Conservation (phyloP, 1,140 invertebrate species). For the Platorchestia sp. region DNA sequence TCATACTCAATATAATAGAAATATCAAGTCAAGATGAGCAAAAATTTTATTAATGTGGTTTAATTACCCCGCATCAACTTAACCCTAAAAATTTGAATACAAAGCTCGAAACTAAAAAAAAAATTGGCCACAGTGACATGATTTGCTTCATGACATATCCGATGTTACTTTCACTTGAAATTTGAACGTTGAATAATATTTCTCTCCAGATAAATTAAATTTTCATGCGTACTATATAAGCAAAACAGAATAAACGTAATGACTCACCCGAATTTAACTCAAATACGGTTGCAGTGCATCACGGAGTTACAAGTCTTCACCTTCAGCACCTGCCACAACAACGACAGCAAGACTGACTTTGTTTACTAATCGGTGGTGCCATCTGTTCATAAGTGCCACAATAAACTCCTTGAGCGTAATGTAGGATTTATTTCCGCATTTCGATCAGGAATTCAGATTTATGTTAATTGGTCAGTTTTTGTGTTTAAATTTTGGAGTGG, state of each 20-base stretch:
- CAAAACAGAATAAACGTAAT: not conserved
- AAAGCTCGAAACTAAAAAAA: too few species aligned
- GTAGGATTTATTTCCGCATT: not conserved
- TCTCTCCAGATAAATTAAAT: not conserved
- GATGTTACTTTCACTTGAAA: not conserved
- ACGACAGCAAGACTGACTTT: slow-evolving; percentile 39
- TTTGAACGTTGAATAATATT: not conserved
- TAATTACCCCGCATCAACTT: too few species aligned
- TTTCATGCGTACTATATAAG: not conserved
- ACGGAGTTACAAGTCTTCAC: not conserved
- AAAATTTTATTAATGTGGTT: too few species aligned
- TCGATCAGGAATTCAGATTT: not conserved
- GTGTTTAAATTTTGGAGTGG: too few species aligned
- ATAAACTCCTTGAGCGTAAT: not conserved
- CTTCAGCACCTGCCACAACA: slow-evolving; percentile 7
- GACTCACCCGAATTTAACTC: not conserved
- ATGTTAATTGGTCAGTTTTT: too few species aligned
- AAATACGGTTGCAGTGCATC: not conserved
- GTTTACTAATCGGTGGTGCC: slow-evolving; percentile 55
- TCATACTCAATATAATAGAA: too few species aligned
- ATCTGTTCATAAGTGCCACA: slow-evolving; percentile 44
- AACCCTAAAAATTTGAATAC: too few species aligned
- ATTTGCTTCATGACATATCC: too few species aligned
- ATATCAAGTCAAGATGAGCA: too few species aligned
- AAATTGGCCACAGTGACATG: too few species aligned